phyloP scores from a whole-genome alignment of 2,797 vertebrate species.

The Gallinago solitaria region DNA sequence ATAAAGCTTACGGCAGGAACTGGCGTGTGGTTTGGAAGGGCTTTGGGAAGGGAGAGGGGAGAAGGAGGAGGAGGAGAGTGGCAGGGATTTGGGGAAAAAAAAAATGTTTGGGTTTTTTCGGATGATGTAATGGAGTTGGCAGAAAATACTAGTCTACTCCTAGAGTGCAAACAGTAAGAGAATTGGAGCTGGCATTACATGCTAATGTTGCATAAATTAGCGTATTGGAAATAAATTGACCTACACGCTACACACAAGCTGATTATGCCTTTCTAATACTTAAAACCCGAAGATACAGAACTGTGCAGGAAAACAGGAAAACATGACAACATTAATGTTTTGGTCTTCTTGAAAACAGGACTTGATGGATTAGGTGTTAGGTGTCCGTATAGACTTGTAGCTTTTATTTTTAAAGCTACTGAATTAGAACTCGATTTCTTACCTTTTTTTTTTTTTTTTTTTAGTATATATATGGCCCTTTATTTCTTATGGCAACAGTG shows the following conservation, averaged over 20 bases:
- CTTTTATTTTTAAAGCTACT: not conserved
- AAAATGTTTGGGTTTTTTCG: slow-evolving; percentile 73
- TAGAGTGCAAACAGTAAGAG: slow-evolving; percentile 73
- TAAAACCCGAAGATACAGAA: slow-evolving; percentile 10
- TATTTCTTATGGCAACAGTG: slow-evolving; percentile 26
- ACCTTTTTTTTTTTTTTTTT: not conserved
- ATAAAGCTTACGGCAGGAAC: not conserved
- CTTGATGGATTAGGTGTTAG: not conserved
- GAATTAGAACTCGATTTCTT: not conserved
- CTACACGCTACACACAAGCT: not conserved
- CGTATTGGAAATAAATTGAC: slow-evolving; percentile 67
- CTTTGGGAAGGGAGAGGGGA: not conserved
- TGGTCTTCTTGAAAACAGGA: not conserved
- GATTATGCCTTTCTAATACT: slow-evolving; percentile 32
- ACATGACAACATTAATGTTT: not conserved
- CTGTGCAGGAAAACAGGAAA: not conserved
- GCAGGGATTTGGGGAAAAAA: slow-evolving; percentile 23
- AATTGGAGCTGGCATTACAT: slow-evolving; percentile 73
- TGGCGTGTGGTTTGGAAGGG: not conserved
- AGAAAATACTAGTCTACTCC: slow-evolving; percentile 72
- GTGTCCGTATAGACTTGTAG: not conserved
- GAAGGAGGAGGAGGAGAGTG: slow-evolving; percentile 26
- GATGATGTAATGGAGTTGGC: slow-evolving; percentile 78
- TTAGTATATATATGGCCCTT: not conserved
- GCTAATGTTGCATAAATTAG: slow-evolving; percentile 73